These are phyloP conservation scores for Monochamus saltuarius DNA, from an alignment of 1,140 invertebrate species.

Conservation along the genomic window DNA sequence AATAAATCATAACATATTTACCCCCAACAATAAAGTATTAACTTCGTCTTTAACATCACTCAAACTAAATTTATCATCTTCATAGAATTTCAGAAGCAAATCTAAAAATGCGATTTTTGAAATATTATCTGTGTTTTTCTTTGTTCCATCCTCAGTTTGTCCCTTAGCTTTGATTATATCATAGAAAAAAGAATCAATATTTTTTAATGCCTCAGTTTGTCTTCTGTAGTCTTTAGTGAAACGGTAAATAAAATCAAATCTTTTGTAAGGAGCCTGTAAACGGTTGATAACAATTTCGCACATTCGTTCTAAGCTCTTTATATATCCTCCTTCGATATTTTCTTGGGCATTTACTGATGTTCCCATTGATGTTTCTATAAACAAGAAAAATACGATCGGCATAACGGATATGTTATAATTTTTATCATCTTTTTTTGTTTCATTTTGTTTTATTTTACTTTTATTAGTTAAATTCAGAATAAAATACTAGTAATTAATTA, in stretches of 20 bases:
- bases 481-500: too few species aligned
- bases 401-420: too few species aligned
- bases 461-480: too few species aligned
- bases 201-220: slow-evolving; percentile 14
- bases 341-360: slow-evolving; percentile 3
- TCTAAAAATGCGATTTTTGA: slow-evolving; percentile 15
- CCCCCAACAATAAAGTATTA: slow-evolving; percentile 25
- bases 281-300: slow-evolving; percentile 16
- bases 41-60: slow-evolving; percentile 23
- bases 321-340: slow-evolving; percentile 5
- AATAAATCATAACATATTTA: slow-evolving; percentile 10
- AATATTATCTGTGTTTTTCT: background rate
- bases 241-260: slow-evolving; percentile 16
- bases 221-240: slow-evolving; percentile 12
- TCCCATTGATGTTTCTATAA: slow-evolving; percentile 23
- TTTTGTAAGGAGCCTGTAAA: slow-evolving; percentile 6
- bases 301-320: slow-evolving; percentile 12
- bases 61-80: slow-evolving; percentile 19
- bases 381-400: background rate
- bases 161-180: slow-evolving; percentile 16
- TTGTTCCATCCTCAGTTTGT: background rate
- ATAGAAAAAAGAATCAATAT: slow-evolving; percentile 13
- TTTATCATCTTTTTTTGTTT: too few species aligned
- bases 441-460: too few species aligned
- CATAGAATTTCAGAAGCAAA: slow-evolving; percentile 19